These are phyloP conservation scores for Drosophila arizonae DNA, from an alignment of 1,140 invertebrate genomes.

Conservation along the genomic window DNA sequence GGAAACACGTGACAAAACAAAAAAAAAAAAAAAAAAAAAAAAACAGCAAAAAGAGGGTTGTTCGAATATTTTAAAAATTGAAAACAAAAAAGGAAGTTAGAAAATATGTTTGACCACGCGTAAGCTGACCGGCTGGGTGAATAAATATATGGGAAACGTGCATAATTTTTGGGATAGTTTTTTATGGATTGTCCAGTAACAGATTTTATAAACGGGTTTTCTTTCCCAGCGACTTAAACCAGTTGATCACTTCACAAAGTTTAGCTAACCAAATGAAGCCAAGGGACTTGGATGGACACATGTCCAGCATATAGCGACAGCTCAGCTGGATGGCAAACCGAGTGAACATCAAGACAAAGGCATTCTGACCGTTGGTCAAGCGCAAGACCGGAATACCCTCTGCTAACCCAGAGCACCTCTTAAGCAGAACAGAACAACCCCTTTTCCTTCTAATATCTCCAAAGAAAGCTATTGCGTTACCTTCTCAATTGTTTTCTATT, in stretches of 20 bases:
- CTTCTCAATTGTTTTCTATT: too few relatives aligned
- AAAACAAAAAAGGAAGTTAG: conserved; percentile 36
- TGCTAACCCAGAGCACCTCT: not conserved
- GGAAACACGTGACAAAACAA: conserved; percentile 14
- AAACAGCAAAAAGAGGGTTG: conserved; percentile 42
- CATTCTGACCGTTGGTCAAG: conserved; percentile 32
- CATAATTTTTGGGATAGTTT: not conserved
- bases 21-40: not conserved
- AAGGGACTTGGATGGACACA: not conserved
- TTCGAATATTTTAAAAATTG: conserved; percentile 14
- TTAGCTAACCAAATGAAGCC: conserved; percentile 1
- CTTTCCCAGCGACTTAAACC: conserved; percentile 59
- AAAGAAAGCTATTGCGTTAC: too few relatives aligned
- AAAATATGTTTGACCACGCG: conserved; percentile 39
- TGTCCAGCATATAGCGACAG: not conserved
- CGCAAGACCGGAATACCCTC: too few relatives aligned
- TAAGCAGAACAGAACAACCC: conserved; percentile 8
- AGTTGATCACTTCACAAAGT: conserved; percentile 43
- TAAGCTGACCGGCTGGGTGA: conserved; percentile 36
- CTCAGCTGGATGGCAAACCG: conserved; percentile 14
- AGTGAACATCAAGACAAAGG: conserved; percentile 7
- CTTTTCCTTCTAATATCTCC: not conserved
- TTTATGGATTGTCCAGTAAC: conserved; percentile 13
- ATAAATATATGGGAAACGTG: not conserved
- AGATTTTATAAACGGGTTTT: conserved; percentile 54